phyloP scores from a whole-genome alignment of 2,888 invertebrate species.

The Chironomus tentans region DNA sequence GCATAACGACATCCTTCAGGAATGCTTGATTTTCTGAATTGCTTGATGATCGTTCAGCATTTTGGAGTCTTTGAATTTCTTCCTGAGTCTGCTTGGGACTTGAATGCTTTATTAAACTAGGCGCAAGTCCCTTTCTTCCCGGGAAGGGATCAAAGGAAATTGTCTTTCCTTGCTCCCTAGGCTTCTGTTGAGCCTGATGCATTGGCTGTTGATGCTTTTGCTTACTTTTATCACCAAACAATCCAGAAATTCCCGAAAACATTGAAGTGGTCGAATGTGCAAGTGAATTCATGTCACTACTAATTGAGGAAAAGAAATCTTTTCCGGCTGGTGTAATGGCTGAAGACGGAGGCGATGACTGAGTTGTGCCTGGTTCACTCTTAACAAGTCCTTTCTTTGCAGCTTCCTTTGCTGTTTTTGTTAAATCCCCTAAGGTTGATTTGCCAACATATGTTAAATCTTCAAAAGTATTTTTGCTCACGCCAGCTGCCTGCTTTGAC shows the following conservation, averaged over 20 bases:
- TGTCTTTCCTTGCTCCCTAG: constrained; percentile 40
- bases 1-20: constrained; percentile 68
- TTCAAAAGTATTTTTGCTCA: constrained; percentile 78
- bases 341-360: constrained; percentile 26
- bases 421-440: constrained; percentile 78
- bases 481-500: constrained; percentile 78
- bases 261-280: constrained; percentile 89
- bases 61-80: constrained; percentile 58
- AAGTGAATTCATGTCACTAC: constrained; percentile 84
- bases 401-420: constrained; percentile 83
- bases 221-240: constrained; percentile 71
- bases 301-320: constrained; percentile 83
- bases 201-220: constrained; percentile 33
- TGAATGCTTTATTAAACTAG: constrained; percentile 78
- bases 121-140: constrained; percentile 73
- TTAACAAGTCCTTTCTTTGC: constrained; percentile 79
- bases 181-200: constrained; percentile 40
- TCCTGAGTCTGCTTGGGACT: constrained; percentile 56
- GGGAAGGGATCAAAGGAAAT: constrained; percentile 67
- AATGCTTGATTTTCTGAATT: constrained; percentile 90
- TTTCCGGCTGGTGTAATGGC: constrained; percentile 45
- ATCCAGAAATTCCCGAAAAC: constrained; percentile 88
- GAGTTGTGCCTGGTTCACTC: constrained; percentile 41
- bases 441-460: constrained; percentile 85
- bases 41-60: constrained; percentile 60